phyloP scores from a whole-genome alignment of 2,113 vertebrate species.

The Catharus bicknelli region DNA sequence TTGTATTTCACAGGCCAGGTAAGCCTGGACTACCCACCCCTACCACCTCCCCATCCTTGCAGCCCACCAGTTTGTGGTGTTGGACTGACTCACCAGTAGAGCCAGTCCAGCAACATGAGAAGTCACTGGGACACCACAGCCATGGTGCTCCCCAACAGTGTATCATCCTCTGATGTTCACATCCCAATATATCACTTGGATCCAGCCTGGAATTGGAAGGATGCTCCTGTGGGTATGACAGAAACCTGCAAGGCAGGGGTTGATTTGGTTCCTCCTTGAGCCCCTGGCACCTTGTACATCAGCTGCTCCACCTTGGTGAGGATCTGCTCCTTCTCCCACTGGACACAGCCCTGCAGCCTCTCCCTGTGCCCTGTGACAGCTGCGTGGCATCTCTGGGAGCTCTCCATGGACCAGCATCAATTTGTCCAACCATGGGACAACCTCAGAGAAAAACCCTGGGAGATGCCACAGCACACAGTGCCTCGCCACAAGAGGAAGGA shows the following conservation, averaged over 20 bases:
- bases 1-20: not conserved
- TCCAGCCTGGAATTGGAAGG: not conserved
- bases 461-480: not conserved
- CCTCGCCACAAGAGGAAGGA: not conserved
- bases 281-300: fast-evolving
- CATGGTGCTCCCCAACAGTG: not conserved
- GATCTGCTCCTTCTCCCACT: not conserved
- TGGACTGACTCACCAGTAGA: not conserved
- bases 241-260: not conserved
- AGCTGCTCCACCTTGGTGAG: fast-evolving
- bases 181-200: not conserved
- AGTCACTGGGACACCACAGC: not conserved
- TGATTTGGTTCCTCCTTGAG: not conserved
- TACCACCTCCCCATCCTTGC: not conserved
- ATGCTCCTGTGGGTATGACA: not conserved
- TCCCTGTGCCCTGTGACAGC: not conserved
- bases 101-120: not conserved
- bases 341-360: not conserved
- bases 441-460: not conserved
- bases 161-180: not conserved
- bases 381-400: not conserved
- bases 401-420: not conserved
- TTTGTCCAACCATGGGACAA: fast-evolving
- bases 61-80: not conserved
- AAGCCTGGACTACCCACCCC: not conserved